Evolutionary conservation across 1,140 invertebrate genomes (phyloP), one percentile per base, ranked within the genome.

Genomic region (Dendrolimus punctatus): DNA sequence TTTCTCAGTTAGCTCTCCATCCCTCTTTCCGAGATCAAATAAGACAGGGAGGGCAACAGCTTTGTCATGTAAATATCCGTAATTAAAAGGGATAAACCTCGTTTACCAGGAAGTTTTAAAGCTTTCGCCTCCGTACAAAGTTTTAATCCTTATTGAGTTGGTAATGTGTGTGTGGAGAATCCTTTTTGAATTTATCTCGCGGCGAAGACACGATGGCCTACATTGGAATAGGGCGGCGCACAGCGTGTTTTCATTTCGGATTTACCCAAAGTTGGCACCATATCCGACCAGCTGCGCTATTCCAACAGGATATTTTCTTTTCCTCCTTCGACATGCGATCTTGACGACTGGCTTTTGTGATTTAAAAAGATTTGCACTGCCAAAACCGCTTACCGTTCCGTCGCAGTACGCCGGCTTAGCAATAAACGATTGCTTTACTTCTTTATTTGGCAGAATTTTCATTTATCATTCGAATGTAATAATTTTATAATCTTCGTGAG

Each of bases 311-410:
- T 83, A 76, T 83, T 85, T 85, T 85, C 78, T 80, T 82, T 85
- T 80, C 77, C 77, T 75, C 67, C 51, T 73, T 73, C 73, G 67
- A 79, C 73, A 77, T 74, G 61, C 62, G 76, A 83, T 84, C 77
- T 84, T 82, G 75, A 81, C 69, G 70, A 79, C 75, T 85, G 71
- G 76, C 77, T 85, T 81, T 81, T 80, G 79, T 78, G 80, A 81
- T 83, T 83, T 81, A 81, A 83, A 85, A 83, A 85, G 82, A 83
- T 83, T 85, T 82, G 65, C 72, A 70, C 61, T 67, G 45, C 65
- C 62, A 80, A 77, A 79, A 71, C 71, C 73, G 80, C 80, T 83
- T 83, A 82, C 51, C 52, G 68, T 67, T 71, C 61, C 62, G 54
- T 60, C 57, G 52, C 55, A 71, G 55, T 68, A 62, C 58, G 60